A percentile compares a stretch with the other conserved stretches of the same genome.
Evolutionary conservation across 2,888 invertebrate genomes (phyloP).

Genomic region (Conchocele bisecta): DNA sequence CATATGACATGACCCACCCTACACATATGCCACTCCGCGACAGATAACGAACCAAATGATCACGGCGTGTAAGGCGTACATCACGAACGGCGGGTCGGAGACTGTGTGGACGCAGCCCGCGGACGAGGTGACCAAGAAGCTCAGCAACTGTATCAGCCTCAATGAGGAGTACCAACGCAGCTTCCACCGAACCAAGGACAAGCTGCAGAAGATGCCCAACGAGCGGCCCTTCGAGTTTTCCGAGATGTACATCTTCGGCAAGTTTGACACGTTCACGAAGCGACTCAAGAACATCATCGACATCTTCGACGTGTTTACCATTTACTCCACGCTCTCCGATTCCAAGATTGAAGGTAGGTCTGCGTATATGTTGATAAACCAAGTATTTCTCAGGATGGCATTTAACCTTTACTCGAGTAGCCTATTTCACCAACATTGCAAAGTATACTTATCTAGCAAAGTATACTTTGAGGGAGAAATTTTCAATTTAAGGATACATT

Average conservation of each 20-base stretch:
- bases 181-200: slow-evolving; percentile 86
- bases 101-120: slow-evolving; percentile 96
- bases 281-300: slow-evolving; percentile 93
- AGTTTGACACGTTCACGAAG: slow-evolving; percentile 96
- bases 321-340: slow-evolving; percentile 92
- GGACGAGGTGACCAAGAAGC: slow-evolving; percentile 88
- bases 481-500: no score
- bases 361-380: no score
- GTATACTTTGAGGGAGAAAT: no score
- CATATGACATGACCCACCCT: no score
- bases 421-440: no score
- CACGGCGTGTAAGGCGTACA: slow-evolving; percentile 96
- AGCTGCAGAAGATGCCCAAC: slow-evolving; percentile 87
- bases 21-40: no score
- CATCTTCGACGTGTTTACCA: slow-evolving; percentile 95
- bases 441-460: no score
- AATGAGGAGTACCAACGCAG: slow-evolving; percentile 92
- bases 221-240: slow-evolving; percentile 95
- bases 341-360: slow-evolving; percentile 89
- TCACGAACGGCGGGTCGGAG: slow-evolving; percentile 87
- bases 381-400: no score
- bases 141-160: slow-evolving; percentile 93
- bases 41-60: slow-evolving; percentile 98
- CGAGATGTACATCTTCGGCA: slow-evolving; percentile 98
- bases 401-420: no score